A percentile compares a stretch with the other conserved stretches of the same genome.
phyloP scores from a whole-genome alignment of 2,113 vertebrate genomes.

The Scomber japonicus region DNA sequence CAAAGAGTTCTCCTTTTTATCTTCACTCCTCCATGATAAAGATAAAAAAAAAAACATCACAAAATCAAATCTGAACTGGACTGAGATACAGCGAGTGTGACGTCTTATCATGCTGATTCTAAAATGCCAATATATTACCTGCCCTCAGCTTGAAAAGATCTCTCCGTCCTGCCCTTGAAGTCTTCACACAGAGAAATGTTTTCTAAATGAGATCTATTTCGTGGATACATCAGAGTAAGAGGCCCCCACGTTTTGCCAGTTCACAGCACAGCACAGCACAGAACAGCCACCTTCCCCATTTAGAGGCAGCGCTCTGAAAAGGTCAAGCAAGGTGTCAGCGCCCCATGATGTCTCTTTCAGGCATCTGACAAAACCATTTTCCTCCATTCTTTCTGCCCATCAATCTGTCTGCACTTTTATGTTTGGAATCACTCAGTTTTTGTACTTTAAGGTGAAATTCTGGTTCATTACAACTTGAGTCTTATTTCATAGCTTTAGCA shows the following conservation, averaged over 20 bases:
- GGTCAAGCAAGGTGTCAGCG: slow-evolving; percentile 24
- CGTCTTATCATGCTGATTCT: not conserved
- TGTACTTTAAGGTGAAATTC: too few species aligned
- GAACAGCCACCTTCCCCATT: slow-evolving; percentile 8
- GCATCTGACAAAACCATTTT: slow-evolving; percentile 3
- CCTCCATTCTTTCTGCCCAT: not conserved
- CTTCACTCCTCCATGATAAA: not conserved
- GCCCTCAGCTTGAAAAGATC: not conserved
- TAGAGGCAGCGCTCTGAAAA: slow-evolving; percentile 28
- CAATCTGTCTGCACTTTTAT: not conserved
- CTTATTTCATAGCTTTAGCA: too few species aligned
- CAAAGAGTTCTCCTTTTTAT: not conserved
- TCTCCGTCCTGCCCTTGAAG: not conserved
- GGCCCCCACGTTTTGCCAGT: not conserved
- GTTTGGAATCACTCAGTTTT: not conserved
- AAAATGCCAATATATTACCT: not conserved
- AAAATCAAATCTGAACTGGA: not conserved
- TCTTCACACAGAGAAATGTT: not conserved
- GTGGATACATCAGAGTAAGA: not conserved
- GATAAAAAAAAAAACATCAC: not conserved
- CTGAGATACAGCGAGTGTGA: not conserved
- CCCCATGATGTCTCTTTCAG: slow-evolving; percentile 33
- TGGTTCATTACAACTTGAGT: too few species aligned
- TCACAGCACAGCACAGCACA: slow-evolving; percentile 16
- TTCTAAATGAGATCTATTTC: slow-evolving; percentile 9